Base-by-base conservation (phyloP, 2,113 vertebrate species). In the Tupaia tana region DNA sequence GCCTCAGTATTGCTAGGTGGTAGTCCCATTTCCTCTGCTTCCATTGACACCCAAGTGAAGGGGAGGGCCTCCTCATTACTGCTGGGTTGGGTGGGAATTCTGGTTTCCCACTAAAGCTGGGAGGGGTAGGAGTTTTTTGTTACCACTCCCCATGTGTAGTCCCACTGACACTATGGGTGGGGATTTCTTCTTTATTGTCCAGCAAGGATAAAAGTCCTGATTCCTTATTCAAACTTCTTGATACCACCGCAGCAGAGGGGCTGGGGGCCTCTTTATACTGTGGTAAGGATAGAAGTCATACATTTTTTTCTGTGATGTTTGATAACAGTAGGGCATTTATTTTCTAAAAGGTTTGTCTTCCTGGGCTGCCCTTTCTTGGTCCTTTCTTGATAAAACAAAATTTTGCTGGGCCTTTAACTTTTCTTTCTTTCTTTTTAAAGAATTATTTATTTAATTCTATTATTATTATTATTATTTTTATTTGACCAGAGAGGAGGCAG, bases 341-440 rank as follows among this genome's bases (percentile, higher is more conserved):
- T 93, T 96, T 93, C 11, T 93, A 78, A 86, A 82, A 91, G 34
- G 9, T 25, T 90, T 71, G 9, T 95, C 63, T 96, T 86, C 20
- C 27, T 61, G 87, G 54, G 19, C 19, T 61, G 14, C 3, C 34
- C 14, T 93, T 96, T 75, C 43, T 29, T 86, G 27, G 54, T 80
- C 67, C 11, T 31, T 80, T 66, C 11, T 74, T 84, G 9, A 74
- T 29, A 73, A 52, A 86, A 73, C 11, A 81, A 63, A 20, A 54
- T 71, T 95, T 75, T 86, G 14, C 34, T 27, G 10, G 24, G 43
- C 43, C 43, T 43, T 43, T 43, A 4, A 43, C 43, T 43, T 43
- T 43, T 43, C 43, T 43, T 43, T 43, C 43, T 43, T 43, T 43
- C 43, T 43, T 43, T 43, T 43, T 3, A 43, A 43, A 43, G 43